Evolutionary conservation across 2,797 vertebrate species (phyloP).

Genomic region (Tadarida brasiliensis): DNA sequence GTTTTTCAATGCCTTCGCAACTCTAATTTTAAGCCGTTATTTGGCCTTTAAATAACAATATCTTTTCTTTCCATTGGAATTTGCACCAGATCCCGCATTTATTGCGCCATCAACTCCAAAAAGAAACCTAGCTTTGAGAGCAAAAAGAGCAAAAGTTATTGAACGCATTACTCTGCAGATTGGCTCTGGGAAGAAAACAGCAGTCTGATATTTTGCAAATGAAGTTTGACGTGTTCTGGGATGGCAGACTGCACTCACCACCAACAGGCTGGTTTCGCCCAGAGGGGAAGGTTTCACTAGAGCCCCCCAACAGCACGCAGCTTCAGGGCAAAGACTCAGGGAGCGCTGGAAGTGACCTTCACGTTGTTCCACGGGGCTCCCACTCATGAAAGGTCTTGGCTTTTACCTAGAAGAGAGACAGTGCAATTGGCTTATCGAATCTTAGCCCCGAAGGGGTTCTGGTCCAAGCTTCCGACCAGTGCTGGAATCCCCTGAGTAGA

Average conservation of each 20-base stretch:
- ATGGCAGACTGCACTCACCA: conserved; percentile 84
- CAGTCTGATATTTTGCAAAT: conserved; percentile 89
- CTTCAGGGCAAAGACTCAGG: conserved; percentile 50
- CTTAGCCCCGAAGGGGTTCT: neutral
- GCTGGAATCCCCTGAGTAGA: neutral
- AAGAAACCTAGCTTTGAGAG: conserved; percentile 84
- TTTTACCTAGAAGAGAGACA: conserved; percentile 4
- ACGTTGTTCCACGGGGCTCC: neutral
- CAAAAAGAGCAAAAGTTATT: conserved; percentile 83
- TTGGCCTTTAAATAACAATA: conserved; percentile 90
- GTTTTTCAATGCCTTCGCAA: conserved; percentile 87
- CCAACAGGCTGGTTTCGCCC: conserved; percentile 85
- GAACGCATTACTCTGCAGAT: conserved; percentile 82
- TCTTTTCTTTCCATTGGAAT: conserved; percentile 85
- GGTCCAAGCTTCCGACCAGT: neutral
- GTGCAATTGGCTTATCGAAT: neutral
- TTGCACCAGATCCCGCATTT: conserved; percentile 85
- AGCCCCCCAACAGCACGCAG: conserved; percentile 50
- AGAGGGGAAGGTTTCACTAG: conserved; percentile 71
- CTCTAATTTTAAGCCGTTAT: conserved; percentile 91
- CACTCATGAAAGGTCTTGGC: neutral
- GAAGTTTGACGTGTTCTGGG: conserved; percentile 88
- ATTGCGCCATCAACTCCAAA: conserved; percentile 77
- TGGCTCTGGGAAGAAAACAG: conserved; percentile 84
- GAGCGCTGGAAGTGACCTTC: conserved; percentile 56